Evolutionary conservation across 92 coral and sea anemone species (phyloP), one percentile per base, ranked within the genome.

Genomic region (Palythoa heliodiscus): DNA sequence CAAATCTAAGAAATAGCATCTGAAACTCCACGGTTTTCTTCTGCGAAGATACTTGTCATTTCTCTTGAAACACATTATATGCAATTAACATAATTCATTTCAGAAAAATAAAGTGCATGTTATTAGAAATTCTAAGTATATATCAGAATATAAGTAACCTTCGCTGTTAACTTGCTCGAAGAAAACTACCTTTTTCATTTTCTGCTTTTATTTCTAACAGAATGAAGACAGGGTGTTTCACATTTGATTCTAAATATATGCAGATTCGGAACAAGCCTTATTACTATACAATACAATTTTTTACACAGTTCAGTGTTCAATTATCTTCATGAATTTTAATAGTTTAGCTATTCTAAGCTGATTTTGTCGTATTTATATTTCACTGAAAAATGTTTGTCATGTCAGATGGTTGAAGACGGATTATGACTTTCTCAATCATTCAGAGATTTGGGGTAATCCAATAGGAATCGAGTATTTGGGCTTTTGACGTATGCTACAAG

Each of bases 401-500:
- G 82, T 77, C 82, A 77, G 47, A 75, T 20, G 66, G 63, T 52
- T 23, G 61, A 52, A 17, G 19, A 14, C 25, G 67, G 10, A 69
- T 69, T 11, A 69, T 69, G 47, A 69, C 73, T 15, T 22, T 43
- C 50, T 72, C 22, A 15, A 52, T 14, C 25, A 72, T 72, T 43
- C 4, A 8, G 37, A 52, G 64, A 52, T 43, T 24, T 75, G 25
- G 67, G 53, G 71, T n/a, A n/a, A 66, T 20, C 71, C 84, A 79
- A 63, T 79, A 38, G 73, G 57, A 79, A 22, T 39, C 11, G 6
- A n/a, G 38, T 7, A 40, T 80, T 24, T 54, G 14, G 16, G 17
- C 43, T 66, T 79, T 13, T 80, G 74, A 80, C 84, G 38, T 55
- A 66, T 80, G 63, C 58, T n/a, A n/a, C n/a, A n/a, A n/a, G 52